phyloP scores from a whole-genome alignment of 64 coral and sea anemone genomes.

The Dendronephthya gigantea region DNA sequence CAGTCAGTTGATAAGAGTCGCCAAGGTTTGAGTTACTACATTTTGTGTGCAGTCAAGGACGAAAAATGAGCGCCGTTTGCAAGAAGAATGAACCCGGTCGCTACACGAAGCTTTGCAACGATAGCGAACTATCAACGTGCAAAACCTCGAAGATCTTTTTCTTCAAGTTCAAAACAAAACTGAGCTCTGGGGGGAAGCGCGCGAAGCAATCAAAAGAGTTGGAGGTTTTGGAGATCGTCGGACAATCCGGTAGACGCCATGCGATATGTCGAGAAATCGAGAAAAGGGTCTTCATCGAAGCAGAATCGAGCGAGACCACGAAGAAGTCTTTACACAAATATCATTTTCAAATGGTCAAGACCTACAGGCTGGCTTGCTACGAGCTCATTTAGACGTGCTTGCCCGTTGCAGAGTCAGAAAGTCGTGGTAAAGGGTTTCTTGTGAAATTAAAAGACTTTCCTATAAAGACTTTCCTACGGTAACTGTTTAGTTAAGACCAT shows the following conservation, averaged over 20 bases:
- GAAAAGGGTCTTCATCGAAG: background rate
- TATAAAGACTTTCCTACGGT: too few species aligned
- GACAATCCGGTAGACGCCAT: background rate
- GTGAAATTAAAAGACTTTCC: too few species aligned
- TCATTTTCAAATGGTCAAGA: background rate
- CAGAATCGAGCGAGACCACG: background rate
- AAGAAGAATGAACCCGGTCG: too few species aligned
- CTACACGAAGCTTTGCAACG: too few species aligned
- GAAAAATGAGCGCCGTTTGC: too few species aligned
- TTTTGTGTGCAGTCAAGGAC: too few species aligned
- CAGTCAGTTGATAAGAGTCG: too few species aligned
- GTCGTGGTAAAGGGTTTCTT: too few species aligned
- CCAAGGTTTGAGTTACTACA: too few species aligned
- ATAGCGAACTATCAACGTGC: too few species aligned
- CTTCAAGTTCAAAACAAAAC: background rate
- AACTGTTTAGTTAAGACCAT: too few species aligned
- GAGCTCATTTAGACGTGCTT: background rate
- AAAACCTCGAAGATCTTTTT: background rate
- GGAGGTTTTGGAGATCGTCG: background rate
- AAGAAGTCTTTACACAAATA: background rate
- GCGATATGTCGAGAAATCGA: background rate
- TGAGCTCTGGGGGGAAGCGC: background rate
- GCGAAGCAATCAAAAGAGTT: background rate
- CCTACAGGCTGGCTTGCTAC: background rate
- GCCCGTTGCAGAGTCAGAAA: too few species aligned